Evolutionary conservation across 2,888 invertebrate species (phyloP).

Genomic region (Antheraea yamamai): DNA sequence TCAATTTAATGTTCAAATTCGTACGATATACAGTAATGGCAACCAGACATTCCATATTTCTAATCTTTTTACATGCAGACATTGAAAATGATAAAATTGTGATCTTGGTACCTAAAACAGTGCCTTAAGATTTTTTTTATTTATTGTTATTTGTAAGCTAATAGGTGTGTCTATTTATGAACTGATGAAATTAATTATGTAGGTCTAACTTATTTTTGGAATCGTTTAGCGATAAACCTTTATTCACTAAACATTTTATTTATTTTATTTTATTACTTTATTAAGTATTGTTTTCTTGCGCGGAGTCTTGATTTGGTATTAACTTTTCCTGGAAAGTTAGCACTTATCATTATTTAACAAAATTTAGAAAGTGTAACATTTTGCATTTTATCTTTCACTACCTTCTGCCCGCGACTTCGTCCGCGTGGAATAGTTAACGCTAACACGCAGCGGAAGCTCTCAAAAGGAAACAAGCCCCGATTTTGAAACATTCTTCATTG

Average conservation of each 20-base stretch:
- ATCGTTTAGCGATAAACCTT: constrained; percentile 49
- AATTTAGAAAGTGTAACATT: not conserved
- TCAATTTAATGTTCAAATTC: constrained; percentile 17
- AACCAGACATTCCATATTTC: constrained; percentile 74
- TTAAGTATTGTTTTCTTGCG: constrained; percentile 34
- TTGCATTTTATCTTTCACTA: too few relatives aligned
- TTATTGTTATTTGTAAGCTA: constrained; percentile 79
- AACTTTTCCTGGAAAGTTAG: not conserved
- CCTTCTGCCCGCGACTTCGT: too few relatives aligned
- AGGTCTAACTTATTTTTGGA: constrained; percentile 60
- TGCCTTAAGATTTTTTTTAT: constrained; percentile 78
- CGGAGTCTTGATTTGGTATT: not conserved
- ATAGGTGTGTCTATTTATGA: constrained; percentile 74
- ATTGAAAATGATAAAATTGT: constrained; percentile 71
- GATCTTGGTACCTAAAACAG: constrained; percentile 78
- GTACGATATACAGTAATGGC: constrained; percentile 38
- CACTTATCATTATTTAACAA: not conserved
- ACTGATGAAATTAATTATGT: constrained; percentile 62
- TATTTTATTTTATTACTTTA: constrained; percentile 54
- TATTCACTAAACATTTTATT: constrained; percentile 50
- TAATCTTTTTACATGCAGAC: constrained; percentile 58
- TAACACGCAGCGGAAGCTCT: too few relatives aligned
- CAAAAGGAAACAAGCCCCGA: too few relatives aligned
- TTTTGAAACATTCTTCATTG: too few relatives aligned
- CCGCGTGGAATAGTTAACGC: too few relatives aligned